Evolutionary conservation across 2,888 invertebrate species (phyloP).

Genomic region (Lochmaea crataegi): DNA sequence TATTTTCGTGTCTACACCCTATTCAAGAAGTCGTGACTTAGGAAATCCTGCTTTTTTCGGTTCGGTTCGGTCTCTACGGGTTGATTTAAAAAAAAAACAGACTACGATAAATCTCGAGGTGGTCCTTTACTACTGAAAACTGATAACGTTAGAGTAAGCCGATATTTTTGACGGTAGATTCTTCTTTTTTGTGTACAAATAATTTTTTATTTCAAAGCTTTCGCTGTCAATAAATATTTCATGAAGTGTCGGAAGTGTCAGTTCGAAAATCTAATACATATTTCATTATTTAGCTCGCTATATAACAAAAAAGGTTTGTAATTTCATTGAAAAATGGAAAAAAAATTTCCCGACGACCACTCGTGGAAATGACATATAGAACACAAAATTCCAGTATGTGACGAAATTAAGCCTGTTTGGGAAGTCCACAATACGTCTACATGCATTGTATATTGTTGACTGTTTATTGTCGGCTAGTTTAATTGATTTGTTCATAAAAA

Average conservation of each 20-base stretch:
- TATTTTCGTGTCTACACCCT: slow-evolving; percentile 33
- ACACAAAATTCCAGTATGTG: too few relatives aligned
- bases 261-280: not conserved
- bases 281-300: not conserved
- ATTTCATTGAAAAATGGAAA: too few relatives aligned
- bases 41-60: slow-evolving; percentile 26
- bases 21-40: slow-evolving; percentile 33
- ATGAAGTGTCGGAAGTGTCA: not conserved
- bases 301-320: too few relatives aligned
- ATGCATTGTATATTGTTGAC: too few relatives aligned
- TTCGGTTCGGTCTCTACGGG: slow-evolving; percentile 26
- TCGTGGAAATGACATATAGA: too few relatives aligned
- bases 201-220: not conserved
- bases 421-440: too few relatives aligned
- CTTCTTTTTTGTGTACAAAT: not conserved
- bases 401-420: too few relatives aligned
- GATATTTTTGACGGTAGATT: too few relatives aligned
- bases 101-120: slow-evolving; percentile 31
- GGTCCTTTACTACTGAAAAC: not conserved
- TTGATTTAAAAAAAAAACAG: slow-evolving; percentile 25
- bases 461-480: too few relatives aligned
- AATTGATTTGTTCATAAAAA: too few relatives aligned
- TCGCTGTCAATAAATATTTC: not conserved
- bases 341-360: too few relatives aligned
- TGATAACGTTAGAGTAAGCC: not conserved